phyloP scores from a whole-genome alignment of 2,888 invertebrate genomes.

The Pegoplata infirma region DNA sequence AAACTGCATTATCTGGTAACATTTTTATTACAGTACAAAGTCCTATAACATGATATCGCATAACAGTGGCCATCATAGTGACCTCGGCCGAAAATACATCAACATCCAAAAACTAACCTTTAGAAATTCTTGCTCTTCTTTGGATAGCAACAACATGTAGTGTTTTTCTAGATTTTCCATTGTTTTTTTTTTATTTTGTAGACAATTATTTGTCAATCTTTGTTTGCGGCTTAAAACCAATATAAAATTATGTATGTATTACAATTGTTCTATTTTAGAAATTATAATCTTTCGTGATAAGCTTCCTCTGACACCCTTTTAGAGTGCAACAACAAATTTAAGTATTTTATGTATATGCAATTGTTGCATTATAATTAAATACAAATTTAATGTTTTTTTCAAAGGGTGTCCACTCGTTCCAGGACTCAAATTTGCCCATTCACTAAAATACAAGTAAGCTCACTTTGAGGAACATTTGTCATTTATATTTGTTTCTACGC shows the following conservation, averaged over 20 bases:
- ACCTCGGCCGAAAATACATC: no score
- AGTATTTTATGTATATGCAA: no score
- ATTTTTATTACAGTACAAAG: no score
- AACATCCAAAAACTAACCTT: slow-evolving; percentile 66
- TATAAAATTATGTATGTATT: neutral
- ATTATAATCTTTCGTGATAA: slow-evolving; percentile 21
- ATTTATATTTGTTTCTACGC: neutral
- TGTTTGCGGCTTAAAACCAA: neutral
- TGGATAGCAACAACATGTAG: slow-evolving; percentile 65
- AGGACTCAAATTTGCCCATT: no score
- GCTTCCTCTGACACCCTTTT: neutral
- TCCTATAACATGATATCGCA: neutral
- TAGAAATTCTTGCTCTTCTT: slow-evolving; percentile 64
- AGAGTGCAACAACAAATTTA: neutral
- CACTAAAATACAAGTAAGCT: neutral
- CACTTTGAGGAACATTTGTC: neutral
- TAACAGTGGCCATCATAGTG: neutral
- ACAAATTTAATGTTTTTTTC: neutral
- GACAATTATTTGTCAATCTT: neutral
- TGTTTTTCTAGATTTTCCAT: slow-evolving; percentile 62
- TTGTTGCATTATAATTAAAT: neutral
- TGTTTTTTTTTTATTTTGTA: neutral
- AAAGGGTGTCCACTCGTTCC: no score
- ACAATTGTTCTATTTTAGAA: neutral
- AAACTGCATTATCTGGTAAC: no score